phyloP scores from a whole-genome alignment of 2,113 vertebrate genomes.

The Thymallus thymallus region DNA sequence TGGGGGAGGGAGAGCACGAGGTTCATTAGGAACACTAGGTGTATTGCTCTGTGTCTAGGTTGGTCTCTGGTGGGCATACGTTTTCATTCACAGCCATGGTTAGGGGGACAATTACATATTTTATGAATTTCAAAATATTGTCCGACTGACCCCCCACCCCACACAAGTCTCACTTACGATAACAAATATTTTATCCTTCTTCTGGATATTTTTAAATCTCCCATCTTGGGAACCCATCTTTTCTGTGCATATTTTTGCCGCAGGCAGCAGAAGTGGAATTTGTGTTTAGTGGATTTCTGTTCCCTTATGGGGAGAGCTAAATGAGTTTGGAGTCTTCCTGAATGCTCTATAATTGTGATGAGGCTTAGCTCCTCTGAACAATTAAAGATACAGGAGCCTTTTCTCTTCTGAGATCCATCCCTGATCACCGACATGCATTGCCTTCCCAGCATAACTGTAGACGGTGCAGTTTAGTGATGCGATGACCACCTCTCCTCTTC shows the following conservation, averaged over 20 bases:
- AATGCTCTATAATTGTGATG: constrained; percentile 89
- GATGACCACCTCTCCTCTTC: constrained; percentile 46
- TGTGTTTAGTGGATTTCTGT: constrained; percentile 86
- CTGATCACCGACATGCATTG: constrained; percentile 58
- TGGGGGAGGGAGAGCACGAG: constrained; percentile 30
- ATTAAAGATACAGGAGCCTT: constrained; percentile 80
- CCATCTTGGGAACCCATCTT: constrained; percentile 90
- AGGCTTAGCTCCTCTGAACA: constrained; percentile 86
- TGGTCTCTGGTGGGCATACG: constrained; percentile 45
- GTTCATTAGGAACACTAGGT: constrained; percentile 42
- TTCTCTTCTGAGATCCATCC: constrained; percentile 75
- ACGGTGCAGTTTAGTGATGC: constrained; percentile 33
- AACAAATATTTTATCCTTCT: constrained; percentile 82
- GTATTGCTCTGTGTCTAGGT: constrained; percentile 37
- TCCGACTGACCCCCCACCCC: constrained; percentile 18
- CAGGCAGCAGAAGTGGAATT: constrained; percentile 90
- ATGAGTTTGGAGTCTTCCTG: constrained; percentile 96
- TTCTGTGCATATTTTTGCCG: constrained; percentile 79
- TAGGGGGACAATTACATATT: constrained; percentile 16
- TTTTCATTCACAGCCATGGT: constrained; percentile 45
- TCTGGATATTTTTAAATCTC: constrained; percentile 95
- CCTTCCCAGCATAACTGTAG: constrained; percentile 21
- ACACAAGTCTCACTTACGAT: constrained; percentile 72
- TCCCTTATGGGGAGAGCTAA: constrained; percentile 93
- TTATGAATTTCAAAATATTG: constrained; percentile 26